Base-by-base conservation (phyloP, 2,113 vertebrate species). In the Labeo rohita region DNA sequence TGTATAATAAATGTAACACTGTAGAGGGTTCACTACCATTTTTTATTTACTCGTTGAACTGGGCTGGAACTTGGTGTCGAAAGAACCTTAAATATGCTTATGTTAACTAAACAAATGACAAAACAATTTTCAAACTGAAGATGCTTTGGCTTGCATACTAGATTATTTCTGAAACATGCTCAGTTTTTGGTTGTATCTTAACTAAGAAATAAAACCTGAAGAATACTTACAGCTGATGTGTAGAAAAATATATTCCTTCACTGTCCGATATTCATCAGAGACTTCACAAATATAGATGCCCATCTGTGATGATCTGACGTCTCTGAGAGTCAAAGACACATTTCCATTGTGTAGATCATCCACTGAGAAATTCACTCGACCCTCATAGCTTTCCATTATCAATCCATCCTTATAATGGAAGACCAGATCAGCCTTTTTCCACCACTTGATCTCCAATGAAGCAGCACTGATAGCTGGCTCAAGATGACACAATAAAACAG, bases 391-490 rank as follows among this genome's bases (percentile, higher is more conserved):
- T 18, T 47, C 9, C 2, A 81, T 74, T 65, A 83, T 10, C 68
- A 34, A 47, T 2, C 80, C 70, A 10, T 80, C 77, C 23, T 72
- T 87, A 86, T 75, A 82, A 28, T 77, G 50, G 50, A 73, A 87
- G 34, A 87, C 36, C 43, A 80, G 87, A 61, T 85, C 83, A 28
- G 1, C 4, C 70, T 7, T 54, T 65, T 56, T 78, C 16, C 63
- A 72, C 88, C 79, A 88, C 21, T 66, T 49, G 28, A 88, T 52
- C 61, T 90, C 87, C 90, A 89, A 84, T 72, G 72, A 4, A 56
- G 63, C 84, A 6, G 66, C 83, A 12, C 83, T 90, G 68, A 75
- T 78, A 11, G 85, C 79, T 2, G 86, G 84, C 4, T 85, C 74
- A 36, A 90, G 88, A 65, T 83, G 74, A 83, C 74, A 87, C 10